Percentiles rank a stretch among this genome's conserved stretches.
Evolutionary conservation across 1,140 invertebrate species (phyloP).

Genomic region (Sminthurinus signatus): DNA sequence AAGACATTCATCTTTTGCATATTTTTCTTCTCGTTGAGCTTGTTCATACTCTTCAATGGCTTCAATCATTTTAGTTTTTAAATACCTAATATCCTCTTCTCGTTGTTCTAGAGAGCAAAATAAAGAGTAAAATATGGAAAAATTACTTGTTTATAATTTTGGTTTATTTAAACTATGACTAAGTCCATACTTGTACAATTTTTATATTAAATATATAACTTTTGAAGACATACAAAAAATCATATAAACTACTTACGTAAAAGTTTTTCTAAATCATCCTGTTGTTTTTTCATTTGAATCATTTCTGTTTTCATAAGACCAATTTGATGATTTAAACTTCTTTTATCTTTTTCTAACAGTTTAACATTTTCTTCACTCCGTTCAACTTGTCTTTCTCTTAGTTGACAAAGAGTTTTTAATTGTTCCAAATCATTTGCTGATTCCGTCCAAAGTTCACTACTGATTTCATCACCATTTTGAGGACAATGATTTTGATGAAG

Average conservation of each 20-base stretch:
- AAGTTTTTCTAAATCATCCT: constrained; percentile 26
- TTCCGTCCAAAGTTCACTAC: constrained; percentile 2
- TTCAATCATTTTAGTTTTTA: constrained; percentile 33
- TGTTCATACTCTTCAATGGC: constrained; percentile 32
- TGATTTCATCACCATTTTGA: constrained; percentile 15
- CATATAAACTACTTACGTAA: background rate
- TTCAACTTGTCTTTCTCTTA: constrained; percentile 26
- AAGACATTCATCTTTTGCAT: constrained; percentile 4
- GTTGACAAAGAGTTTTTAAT: constrained; percentile 21
- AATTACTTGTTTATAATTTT: too few relatives aligned
- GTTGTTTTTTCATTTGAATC: constrained; percentile 27
- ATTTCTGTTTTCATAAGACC: constrained; percentile 38
- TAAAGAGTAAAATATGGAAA: too few relatives aligned
- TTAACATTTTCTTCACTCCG: constrained; percentile 22
- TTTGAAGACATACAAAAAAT: too few relatives aligned
- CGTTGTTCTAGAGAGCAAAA: constrained; percentile 21
- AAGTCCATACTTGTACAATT: too few relatives aligned
- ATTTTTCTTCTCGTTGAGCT: constrained; percentile 12
- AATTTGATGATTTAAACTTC: constrained; percentile 36
- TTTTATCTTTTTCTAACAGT: constrained; percentile 34
- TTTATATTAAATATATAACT: too few relatives aligned
- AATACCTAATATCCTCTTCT: constrained; percentile 29
- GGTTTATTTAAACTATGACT: too few relatives aligned
- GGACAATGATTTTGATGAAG: constrained; percentile 38
- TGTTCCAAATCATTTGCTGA: constrained; percentile 20